These are phyloP conservation scores for Sarcophaga peregrina DNA, from an alignment of 1,140 invertebrate genomes.

Conservation along the genomic window DNA sequence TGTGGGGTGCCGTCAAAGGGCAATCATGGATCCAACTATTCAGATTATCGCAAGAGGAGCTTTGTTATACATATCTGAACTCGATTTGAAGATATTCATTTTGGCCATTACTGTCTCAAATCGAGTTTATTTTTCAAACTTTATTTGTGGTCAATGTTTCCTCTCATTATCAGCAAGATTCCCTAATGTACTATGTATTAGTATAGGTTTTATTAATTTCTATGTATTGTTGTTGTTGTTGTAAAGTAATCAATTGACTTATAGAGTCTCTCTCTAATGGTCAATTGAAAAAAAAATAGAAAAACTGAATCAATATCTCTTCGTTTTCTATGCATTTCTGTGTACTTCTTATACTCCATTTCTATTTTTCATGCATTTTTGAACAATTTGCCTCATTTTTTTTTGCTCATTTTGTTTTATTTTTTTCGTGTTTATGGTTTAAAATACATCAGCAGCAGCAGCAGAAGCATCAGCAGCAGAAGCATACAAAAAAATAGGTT, in stretches of 20 bases:
- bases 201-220: too few species aligned
- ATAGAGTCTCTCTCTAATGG: neutral
- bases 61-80: too few species aligned
- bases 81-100: too few species aligned
- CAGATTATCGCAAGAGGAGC: too few species aligned
- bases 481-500: neutral
- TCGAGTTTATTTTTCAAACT: too few species aligned
- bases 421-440: conserved; percentile 6
- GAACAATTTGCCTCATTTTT: neutral
- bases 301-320: neutral
- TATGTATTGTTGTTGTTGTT: neutral
- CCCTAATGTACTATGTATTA: too few species aligned
- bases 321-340: neutral
- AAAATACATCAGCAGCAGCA: neutral
- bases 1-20: too few species aligned
- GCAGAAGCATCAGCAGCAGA: neutral
- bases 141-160: neutral
- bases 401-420: too few species aligned
- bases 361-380: conserved; percentile 24
- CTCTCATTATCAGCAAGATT: neutral
- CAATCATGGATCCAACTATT: too few species aligned
- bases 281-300: neutral
- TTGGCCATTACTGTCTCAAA: too few species aligned
- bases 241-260: conserved; percentile 13
- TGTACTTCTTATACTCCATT: neutral